Evolutionary conservation across 2,888 invertebrate species (phyloP), one percentile per base, ranked within the genome.

Genomic region (Drosophila dives): DNA sequence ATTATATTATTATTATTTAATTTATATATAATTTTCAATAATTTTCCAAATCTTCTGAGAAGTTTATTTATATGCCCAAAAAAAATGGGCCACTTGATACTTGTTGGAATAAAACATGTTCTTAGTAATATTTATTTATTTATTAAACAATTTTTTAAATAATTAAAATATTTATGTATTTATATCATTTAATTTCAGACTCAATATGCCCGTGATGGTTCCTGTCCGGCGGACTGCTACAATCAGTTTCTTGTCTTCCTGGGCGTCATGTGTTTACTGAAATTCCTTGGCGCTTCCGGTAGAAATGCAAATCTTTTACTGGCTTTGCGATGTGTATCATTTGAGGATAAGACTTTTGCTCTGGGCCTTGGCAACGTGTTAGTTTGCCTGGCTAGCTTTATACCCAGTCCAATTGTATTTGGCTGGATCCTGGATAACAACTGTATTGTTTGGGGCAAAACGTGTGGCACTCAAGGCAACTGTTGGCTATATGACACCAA

Each of bases 401-500:
- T 96, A 74, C 96, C 96, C 0, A 95, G 95, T 53, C 96, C 96
- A 0, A 95, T 96, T 70, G 92, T 96, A 42, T 96, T 96, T 83
- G 96, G 96, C 50, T 95, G 94, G 81, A 94, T 96, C 54, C 94
- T 96, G 84, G 92, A 93, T 73, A 82, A 72, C 42, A 94, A 95
- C 6, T 96, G 96, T 83, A 91, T 95, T 40, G 95, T 96, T 23
- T 96, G 96, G 96, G 96, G 96, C 5, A 95, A 95, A 90, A 95
- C 95, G 10, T 96, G 96, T 83, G 93, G 94, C 7, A 94, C 94
- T 50, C 94, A 94, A 55, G 96, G 96, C 65, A 96, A 96, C 83
- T 96, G 96, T 87, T 96, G 96, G 96, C 92, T 96, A 4, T 96
- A 96, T 90, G 95, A 96, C 85, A 95, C 95, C 20, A 94, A 94